Base-by-base conservation (phyloP, 1,140 invertebrate genomes). In the Achroia grisella region DNA sequence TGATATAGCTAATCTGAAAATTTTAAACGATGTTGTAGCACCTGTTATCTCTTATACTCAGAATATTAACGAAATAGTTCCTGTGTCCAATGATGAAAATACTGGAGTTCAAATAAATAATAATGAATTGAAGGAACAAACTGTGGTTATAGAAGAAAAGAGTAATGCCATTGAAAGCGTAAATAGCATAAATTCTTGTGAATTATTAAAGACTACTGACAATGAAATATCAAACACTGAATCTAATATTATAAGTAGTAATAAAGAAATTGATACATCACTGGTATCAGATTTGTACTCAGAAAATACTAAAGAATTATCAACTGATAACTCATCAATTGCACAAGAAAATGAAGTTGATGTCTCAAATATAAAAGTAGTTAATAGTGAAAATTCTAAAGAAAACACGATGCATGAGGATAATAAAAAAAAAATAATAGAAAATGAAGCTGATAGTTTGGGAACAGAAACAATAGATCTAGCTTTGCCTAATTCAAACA, bases 71-170 rank as follows among this genome's bases (percentile, higher is more conserved):
- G 41, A 48, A 34, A 31, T 44, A 35, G 31, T 48, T 9, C 15
- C 31, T 32, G 2, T 56, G 13, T 39, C 33, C 29, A 49, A 41
- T 10, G 46, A 52, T 42, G 51, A 53, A 40, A 42, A 13, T 23
- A 23, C 2, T 13, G 10, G 4, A 32, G 27, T 39, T 13, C 9
- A 10, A 12, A n/a, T n/a, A n/a, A n/a, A n/a, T n/a, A 23, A 23
- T 23, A 23, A 6, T 6, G 17, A 23, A 23, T 2, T 23, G 17
- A 23, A 23, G 2, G 2, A 23, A 23, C 17, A 23, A 23, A 3
- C 17, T 23, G 2, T 6, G 17, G 2, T 3, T 3, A 23, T 2
- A 6, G 6, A 23, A 23, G 17, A 23, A 23, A 23, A 1, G 12
- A 34, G 10, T 11, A 32, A 8, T 11, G 9, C 11, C 10, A 30